Conservation (phyloP, 2,888 invertebrate genomes). For the Caenorhabditis sp. region DNA sequence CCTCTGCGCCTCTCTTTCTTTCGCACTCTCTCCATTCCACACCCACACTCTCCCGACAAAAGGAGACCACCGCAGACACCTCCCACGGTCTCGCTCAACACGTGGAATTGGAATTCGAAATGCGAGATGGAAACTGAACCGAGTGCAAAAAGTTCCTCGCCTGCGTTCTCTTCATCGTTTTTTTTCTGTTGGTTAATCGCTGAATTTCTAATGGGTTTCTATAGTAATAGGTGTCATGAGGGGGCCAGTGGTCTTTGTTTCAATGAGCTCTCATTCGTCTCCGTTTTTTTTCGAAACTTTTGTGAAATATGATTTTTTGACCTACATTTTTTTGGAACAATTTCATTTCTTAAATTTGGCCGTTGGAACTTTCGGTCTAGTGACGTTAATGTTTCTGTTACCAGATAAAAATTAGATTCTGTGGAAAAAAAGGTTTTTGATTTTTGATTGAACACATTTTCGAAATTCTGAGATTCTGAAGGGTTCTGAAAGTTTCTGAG, state of each 20-base stretch:
- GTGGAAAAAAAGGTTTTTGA: no score
- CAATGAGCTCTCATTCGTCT: neutral
- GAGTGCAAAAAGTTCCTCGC: conserved; percentile 7
- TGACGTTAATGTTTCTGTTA: no score
- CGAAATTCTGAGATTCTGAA: no score
- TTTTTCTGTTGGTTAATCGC: neutral
- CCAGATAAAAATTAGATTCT: no score
- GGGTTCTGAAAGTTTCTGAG: no score
- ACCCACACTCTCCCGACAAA: neutral
- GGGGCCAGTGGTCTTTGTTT: neutral
- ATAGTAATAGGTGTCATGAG: neutral
- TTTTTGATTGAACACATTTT: no score
- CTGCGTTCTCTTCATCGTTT: neutral
- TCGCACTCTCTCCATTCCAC: neutral
- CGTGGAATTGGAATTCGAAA: neutral
- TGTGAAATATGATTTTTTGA: no score
- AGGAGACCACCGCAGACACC: conserved; percentile 5
- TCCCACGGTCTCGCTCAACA: neutral
- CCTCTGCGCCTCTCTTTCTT: neutral
- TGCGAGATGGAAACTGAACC: no score
- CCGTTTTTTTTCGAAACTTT: no score
- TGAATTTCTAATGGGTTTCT: neutral
- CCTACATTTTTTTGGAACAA: no score
- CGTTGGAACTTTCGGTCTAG: no score
- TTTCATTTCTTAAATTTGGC: no score